A percentile compares a stretch with the other conserved stretches of the same genome.
phyloP scores from a whole-genome alignment of 2,888 invertebrate genomes.

The Drosophila helvetica region DNA sequence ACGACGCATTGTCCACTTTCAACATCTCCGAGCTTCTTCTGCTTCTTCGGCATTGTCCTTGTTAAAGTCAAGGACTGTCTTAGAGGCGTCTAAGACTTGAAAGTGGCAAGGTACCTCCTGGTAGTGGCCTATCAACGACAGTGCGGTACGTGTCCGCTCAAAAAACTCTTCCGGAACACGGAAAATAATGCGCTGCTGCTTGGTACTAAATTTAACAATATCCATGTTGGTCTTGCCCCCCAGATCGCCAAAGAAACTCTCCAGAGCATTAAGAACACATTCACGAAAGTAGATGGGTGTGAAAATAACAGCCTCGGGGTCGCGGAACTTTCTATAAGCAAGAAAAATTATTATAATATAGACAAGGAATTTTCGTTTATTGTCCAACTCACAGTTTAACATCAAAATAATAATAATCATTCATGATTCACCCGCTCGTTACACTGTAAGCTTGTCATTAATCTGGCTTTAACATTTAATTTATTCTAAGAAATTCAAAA shows the following conservation, averaged over 20 bases:
- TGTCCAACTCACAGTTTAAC: constrained; percentile 85
- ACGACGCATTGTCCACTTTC: not conserved
- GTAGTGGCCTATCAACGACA: constrained; percentile 85
- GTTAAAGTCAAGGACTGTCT: constrained; percentile 57
- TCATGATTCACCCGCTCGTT: constrained; percentile 71
- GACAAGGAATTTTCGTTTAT: not conserved
- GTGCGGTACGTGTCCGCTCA: constrained; percentile 86
- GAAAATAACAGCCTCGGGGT: constrained; percentile 81
- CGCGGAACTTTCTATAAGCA: constrained; percentile 84
- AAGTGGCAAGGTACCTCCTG: constrained; percentile 85
- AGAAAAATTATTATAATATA: not conserved
- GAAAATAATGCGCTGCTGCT: constrained; percentile 85
- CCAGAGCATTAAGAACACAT: constrained; percentile 85
- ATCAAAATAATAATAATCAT: constrained; percentile 85
- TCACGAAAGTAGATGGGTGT: constrained; percentile 86
- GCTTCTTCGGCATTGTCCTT: constrained; percentile 17
- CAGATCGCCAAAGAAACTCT: constrained; percentile 86
- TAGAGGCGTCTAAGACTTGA: constrained; percentile 85
- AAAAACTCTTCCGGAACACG: constrained; percentile 85
- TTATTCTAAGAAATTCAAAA: too few species aligned
- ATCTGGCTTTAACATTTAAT: too few species aligned
- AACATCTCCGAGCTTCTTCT: not conserved
- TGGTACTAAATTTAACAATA: constrained; percentile 85
- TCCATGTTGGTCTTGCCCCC: constrained; percentile 85
- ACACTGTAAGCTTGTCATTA: too few species aligned